These are phyloP conservation scores for Pristionchus japonicus DNA, from an alignment of 2,888 invertebrate genomes.

Conservation along the genomic window DNA sequence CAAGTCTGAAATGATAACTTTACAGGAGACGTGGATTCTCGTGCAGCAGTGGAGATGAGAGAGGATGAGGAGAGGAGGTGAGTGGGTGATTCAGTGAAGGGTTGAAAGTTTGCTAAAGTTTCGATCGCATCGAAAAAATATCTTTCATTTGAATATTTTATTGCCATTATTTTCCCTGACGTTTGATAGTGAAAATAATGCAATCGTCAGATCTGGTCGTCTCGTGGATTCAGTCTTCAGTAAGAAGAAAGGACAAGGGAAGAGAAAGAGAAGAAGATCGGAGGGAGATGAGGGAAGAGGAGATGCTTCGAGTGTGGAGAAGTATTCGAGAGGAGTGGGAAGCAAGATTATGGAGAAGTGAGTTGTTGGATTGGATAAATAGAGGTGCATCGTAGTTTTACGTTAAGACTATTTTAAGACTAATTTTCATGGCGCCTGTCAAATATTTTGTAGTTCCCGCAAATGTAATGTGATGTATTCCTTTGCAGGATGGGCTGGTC, in stretches of 20 bases:
- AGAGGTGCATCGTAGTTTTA: no score
- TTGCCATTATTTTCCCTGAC: no score
- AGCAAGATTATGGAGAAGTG: conserved; percentile 53
- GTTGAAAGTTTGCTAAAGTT: background rate
- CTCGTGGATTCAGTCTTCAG: conserved; percentile 42
- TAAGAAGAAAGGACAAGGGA: conserved; percentile 21
- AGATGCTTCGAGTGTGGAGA: conserved; percentile 54
- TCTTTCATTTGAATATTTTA: background rate
- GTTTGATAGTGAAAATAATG: background rate
- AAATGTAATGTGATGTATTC: conserved; percentile 67
- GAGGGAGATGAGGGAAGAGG: background rate
- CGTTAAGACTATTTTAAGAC: no score
- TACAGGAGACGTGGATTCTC: conserved; percentile 77
- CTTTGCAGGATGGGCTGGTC: conserved; percentile 78
- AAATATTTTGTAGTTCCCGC: no score
- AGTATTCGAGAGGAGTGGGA: conserved; percentile 75
- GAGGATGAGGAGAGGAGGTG: conserved; percentile 68
- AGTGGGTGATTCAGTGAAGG: background rate
- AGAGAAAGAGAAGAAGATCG: conserved; percentile 24
- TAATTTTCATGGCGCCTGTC: no score
- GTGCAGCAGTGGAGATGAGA: conserved; percentile 77
- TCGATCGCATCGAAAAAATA: background rate
- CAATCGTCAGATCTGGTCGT: conserved; percentile 23
- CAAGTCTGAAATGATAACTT: no score
- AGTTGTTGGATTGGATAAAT: no score